Percentiles rank a stretch among this genome's conserved stretches.
Conservation (phyloP, 2,888 invertebrate genomes). For the Nipponacmea schrenckii region DNA sequence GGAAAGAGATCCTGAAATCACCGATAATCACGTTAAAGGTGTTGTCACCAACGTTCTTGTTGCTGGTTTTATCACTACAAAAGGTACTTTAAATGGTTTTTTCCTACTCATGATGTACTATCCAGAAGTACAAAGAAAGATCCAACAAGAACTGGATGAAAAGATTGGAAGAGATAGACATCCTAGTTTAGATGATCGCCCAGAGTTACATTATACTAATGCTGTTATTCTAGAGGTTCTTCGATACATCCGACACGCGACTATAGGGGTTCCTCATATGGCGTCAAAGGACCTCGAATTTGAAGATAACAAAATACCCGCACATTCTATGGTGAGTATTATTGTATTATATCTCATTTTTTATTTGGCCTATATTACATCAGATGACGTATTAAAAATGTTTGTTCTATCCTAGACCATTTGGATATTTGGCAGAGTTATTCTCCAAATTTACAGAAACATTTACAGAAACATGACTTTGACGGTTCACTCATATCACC, state of each 20-base stretch:
- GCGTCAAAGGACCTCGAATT: neutral
- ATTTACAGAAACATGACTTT: too few relatives aligned
- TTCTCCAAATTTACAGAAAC: too few relatives aligned
- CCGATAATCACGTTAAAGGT: neutral
- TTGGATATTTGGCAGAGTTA: too few relatives aligned
- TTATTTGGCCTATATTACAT: too few relatives aligned
- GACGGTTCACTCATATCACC: too few relatives aligned
- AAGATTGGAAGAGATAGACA: neutral
- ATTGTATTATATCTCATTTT: too few relatives aligned
- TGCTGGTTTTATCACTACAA: neutral
- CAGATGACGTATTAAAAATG: too few relatives aligned
- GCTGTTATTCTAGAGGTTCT: neutral
- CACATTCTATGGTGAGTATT: neutral
- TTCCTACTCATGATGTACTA: neutral
- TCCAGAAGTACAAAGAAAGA: neutral
- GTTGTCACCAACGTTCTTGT: neutral
- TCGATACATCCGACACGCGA: neutral
- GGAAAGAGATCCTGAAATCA: too few relatives aligned
- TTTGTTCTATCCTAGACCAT: too few relatives aligned
- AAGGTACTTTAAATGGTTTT: neutral
- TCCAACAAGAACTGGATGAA: neutral
- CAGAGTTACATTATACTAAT: neutral
- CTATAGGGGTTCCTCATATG: neutral
- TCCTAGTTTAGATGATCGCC: slow-evolving; percentile 1
- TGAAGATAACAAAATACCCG: neutral